Evolutionary conservation across 2,797 vertebrate species (phyloP).

Genomic region (Gastrophryne carolinensis): DNA sequence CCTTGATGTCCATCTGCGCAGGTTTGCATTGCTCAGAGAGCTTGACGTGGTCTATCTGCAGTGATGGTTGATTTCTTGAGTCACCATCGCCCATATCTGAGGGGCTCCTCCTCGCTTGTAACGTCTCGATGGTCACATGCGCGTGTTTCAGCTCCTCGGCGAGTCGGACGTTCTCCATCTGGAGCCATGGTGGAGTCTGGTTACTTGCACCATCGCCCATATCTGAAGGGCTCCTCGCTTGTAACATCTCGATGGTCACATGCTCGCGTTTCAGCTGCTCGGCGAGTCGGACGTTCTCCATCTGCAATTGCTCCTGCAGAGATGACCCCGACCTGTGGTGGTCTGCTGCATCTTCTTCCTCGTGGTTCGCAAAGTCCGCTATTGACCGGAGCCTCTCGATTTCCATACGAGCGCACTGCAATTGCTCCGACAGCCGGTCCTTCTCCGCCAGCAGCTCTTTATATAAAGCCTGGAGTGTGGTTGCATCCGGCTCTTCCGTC

Average conservation of each 20-base stretch:
- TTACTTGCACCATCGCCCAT: too few species aligned
- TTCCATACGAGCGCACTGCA: background rate
- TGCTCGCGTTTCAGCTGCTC: constrained; percentile 59
- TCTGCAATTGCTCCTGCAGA: background rate
- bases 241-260: background rate
- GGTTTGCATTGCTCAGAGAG: constrained; percentile 63
- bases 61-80: too few species aligned
- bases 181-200: too few species aligned
- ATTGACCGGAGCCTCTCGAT: background rate
- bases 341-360: too few species aligned
- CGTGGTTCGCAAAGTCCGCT: background rate
- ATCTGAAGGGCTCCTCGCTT: too few species aligned
- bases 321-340: too few species aligned
- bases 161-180: constrained; percentile 58
- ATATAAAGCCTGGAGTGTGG: background rate
- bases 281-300: constrained; percentile 56
- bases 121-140: background rate
- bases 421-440: background rate
- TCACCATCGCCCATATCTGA: too few species aligned
- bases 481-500: too few species aligned
- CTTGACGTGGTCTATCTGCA: constrained; percentile 57
- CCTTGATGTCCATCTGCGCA: background rate
- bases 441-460: background rate
- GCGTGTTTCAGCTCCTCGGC: constrained; percentile 62
- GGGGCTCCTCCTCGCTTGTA: background rate